Percentiles rank a stretch among this genome's conserved stretches.
These are phyloP conservation scores for Teleopsis dalmanni DNA, from an alignment of 1,140 invertebrate genomes.

Conservation along the genomic window DNA sequence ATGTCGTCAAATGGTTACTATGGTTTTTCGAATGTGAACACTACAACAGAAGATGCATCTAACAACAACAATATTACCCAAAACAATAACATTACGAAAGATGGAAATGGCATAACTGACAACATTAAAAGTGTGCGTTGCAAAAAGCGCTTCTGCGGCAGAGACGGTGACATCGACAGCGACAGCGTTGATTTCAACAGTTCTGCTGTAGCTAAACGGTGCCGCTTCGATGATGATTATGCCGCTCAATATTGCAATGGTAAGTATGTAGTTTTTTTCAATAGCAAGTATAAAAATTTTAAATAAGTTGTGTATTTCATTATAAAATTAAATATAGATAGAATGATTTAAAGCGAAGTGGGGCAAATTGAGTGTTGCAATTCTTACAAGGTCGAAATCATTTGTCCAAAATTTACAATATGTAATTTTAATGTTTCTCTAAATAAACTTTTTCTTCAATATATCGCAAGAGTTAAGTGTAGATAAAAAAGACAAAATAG, in stretches of 20 bases:
- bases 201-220: slow-evolving; percentile 28
- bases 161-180: slow-evolving; percentile 6
- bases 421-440: no score
- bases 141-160: slow-evolving; percentile 25
- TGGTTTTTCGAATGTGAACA: slow-evolving; percentile 29
- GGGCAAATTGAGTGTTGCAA: no score
- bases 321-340: no score
- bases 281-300: no score
- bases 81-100: slow-evolving; percentile 19
- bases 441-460: no score
- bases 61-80: slow-evolving; percentile 23
- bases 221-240: slow-evolving; percentile 35
- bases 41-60: slow-evolving; percentile 11
- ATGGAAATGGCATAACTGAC: slow-evolving; percentile 11
- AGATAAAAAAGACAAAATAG: no score
- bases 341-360: no score
- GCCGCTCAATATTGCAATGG: slow-evolving; percentile 40
- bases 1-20: slow-evolving; percentile 30
- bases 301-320: no score
- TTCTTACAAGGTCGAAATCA: no score
- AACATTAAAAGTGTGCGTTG: slow-evolving; percentile 16
- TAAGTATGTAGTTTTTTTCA: no score
- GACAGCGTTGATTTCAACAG: slow-evolving; percentile 14
- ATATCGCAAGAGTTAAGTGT: no score
- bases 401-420: no score